phyloP scores from a whole-genome alignment of 2,888 invertebrate species.

The Minunthozetes semirufus region DNA sequence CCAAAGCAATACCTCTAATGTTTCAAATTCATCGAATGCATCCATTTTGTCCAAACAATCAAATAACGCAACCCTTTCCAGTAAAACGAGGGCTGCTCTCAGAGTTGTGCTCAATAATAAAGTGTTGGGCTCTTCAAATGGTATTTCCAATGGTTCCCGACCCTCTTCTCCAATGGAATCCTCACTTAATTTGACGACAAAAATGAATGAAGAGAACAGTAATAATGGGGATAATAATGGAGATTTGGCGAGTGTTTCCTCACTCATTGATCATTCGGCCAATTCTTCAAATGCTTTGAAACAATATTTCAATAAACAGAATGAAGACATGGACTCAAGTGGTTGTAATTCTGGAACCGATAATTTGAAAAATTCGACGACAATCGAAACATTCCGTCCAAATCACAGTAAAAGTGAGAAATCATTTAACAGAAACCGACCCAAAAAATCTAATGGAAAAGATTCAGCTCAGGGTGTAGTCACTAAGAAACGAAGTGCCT shows the following conservation, averaged over 20 bases:
- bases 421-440: neutral
- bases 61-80: constrained; percentile 38
- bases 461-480: neutral
- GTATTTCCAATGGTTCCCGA: neutral
- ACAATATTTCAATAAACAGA: constrained; percentile 39
- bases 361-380: constrained; percentile 44
- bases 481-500: constrained; percentile 81
- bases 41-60: constrained; percentile 28
- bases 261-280: constrained; percentile 54
- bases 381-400: constrained; percentile 47
- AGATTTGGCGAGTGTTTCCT: constrained; percentile 70
- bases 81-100: constrained; percentile 41
- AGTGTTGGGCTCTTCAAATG: constrained; percentile 32
- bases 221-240: constrained; percentile 48
- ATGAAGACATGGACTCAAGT: constrained; percentile 36
- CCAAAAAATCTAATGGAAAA: constrained; percentile 21
- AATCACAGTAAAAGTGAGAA: constrained; percentile 50
- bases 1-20: constrained; percentile 5
- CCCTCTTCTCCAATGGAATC: constrained; percentile 13
- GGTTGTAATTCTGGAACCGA: constrained; percentile 37
- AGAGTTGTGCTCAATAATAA: constrained; percentile 40
- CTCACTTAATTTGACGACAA: neutral
- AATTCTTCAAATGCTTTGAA: constrained; percentile 31
- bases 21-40: neutral
- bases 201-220: constrained; percentile 18